These are phyloP conservation scores for Pocillopora grandis DNA, from an alignment of 92 coral and sea anemone species.

Conservation along the genomic window DNA sequence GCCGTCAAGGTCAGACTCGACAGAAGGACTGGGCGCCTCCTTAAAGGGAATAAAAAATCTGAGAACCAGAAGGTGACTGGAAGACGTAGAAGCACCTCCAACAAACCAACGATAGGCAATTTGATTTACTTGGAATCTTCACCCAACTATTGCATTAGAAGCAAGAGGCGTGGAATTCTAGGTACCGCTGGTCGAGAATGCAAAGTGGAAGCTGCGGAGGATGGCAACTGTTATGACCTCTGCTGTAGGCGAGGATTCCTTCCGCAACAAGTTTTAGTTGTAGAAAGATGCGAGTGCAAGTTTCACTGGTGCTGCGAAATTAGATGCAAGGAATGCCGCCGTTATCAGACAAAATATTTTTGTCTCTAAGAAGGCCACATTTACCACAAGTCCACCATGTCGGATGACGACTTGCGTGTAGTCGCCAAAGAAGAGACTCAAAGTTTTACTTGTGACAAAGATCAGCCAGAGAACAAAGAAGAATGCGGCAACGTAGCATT, in stretches of 20 bases:
- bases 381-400: too few species aligned
- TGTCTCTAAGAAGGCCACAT: constrained; percentile 18
- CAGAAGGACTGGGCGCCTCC: constrained; percentile 35
- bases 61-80: constrained; percentile 6
- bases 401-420: background rate
- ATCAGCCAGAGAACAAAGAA: too few species aligned
- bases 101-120: constrained; percentile 16
- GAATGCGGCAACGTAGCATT: too few species aligned
- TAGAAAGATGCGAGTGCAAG: constrained; percentile 64
- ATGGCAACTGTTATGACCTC: constrained; percentile 57
- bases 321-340: constrained; percentile 40
- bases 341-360: background rate
- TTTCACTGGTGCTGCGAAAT: constrained; percentile 73
- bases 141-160: constrained; percentile 41
- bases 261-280: constrained; percentile 32
- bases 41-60: background rate
- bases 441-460: too few species aligned
- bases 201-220: constrained; percentile 6
- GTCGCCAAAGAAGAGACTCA: background rate
- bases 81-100: constrained; percentile 28
- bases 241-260: constrained; percentile 86
- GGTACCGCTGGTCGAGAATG: constrained; percentile 80
- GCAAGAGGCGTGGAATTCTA: constrained; percentile 16
- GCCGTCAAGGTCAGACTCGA: constrained; percentile 57
- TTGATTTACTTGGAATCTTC: constrained; percentile 43